Base-by-base conservation (phyloP, 2,113 vertebrate species). In the Pristiophorus japonicus region DNA sequence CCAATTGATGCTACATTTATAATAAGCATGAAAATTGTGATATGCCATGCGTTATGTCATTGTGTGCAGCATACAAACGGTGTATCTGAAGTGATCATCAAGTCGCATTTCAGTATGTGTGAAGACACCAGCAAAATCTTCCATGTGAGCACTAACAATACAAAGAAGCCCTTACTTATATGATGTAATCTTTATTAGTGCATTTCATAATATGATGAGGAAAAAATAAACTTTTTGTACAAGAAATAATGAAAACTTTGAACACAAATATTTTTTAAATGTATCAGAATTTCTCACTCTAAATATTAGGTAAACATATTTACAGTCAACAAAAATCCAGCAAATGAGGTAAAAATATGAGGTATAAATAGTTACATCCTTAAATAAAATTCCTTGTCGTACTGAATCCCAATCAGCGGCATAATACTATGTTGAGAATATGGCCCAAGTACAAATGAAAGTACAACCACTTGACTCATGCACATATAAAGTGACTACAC, bases 301-400 rank as follows among this genome's bases (percentile, higher is more conserved):
- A 97, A 96, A 97, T 96, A 96, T 97, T 97, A 94, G 93, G 45
- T 51, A 73, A 94, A 70, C 93, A 73, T 70, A 97, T 97, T 97
- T 97, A 98, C 97, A 98, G 96, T 63, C 96, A 96, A 97, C 97
- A 94, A 47, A 94, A 97, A 70, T 73, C 95, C 96, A 97, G 97
- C 96, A 97, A 96, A 96, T 96, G 97, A 98, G 98, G 98, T 98
- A 97, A 97, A 97, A 97, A 97, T 97, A 97, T 98, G 98, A 98
- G 97, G 98, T 98, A 98, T 97, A 97, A 97, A 97, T 97, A 97
- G 96, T 62, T 97, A 97, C 96, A 97, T 97, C 97, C 97, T 97
- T 97, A 94, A 97, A 98, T 96, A 96, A 65, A 97, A 94, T 96
- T 96, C 96, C 93, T 95, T 12, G 93, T 94, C 95, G 95, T 97